phyloP scores from a whole-genome alignment of 1,140 invertebrate species.

The Vanessa atalanta region DNA sequence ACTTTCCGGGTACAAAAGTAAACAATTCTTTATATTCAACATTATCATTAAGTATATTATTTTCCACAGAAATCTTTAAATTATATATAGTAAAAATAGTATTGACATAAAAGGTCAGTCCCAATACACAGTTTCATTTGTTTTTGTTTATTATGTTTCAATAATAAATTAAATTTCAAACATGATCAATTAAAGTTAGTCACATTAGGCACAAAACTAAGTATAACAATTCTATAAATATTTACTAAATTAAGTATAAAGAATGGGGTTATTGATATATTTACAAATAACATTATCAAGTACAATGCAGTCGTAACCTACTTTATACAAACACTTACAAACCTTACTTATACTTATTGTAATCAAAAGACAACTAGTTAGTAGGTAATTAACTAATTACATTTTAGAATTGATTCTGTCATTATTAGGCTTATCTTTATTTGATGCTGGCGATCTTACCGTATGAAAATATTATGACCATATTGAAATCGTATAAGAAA shows the following conservation, averaged over 20 bases:
- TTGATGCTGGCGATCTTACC: neutral
- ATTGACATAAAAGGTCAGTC: too few relatives aligned
- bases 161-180: neutral
- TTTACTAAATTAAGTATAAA: conserved; percentile 42
- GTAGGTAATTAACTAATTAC: neutral
- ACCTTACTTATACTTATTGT: neutral
- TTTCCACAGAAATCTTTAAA: neutral
- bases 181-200: conserved; percentile 21
- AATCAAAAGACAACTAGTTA: neutral
- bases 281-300: conserved; percentile 52
- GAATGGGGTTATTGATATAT: conserved; percentile 42
- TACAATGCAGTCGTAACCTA: conserved; percentile 52
- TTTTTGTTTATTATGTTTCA: neutral
- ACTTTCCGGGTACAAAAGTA: neutral
- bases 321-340: conserved; percentile 28
- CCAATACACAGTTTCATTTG: too few relatives aligned
- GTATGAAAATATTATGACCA: neutral
- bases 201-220: conserved; percentile 14
- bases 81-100: too few relatives aligned
- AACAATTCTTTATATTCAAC: neutral
- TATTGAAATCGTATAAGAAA: too few relatives aligned
- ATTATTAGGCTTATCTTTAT: conserved; percentile 8
- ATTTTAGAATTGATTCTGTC: neutral
- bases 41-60: neutral
- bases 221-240: conserved; percentile 1